Conservation (phyloP, 2,113 vertebrate species). For the Psittacara wagleri region DNA sequence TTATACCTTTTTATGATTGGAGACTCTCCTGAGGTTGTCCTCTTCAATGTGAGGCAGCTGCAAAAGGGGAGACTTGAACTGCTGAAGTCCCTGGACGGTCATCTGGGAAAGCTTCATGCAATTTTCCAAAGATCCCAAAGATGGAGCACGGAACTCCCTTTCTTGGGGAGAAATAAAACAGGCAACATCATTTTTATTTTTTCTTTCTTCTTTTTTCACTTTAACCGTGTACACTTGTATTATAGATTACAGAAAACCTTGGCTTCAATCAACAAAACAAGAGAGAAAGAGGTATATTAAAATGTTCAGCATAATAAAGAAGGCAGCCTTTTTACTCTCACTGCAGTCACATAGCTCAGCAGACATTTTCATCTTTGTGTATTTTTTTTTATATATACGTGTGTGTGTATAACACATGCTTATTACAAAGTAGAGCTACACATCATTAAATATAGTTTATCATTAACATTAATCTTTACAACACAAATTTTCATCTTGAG, state of each 20-base stretch:
- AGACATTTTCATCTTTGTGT: not conserved
- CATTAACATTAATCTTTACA: not conserved
- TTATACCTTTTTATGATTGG: conserved; percentile 82
- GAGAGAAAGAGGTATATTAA: not conserved
- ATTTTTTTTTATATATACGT: not conserved
- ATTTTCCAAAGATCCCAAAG: conserved; percentile 94
- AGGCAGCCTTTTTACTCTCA: not conserved
- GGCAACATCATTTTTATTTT: conserved; percentile 5
- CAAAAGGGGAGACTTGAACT: conserved; percentile 92
- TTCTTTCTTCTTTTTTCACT: not conserved
- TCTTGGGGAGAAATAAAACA: conserved; percentile 76
- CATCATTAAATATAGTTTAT: not conserved
- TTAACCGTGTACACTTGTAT: not conserved
- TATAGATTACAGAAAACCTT: not conserved
- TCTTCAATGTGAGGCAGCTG: conserved; percentile 98
- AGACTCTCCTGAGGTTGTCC: conserved; percentile 88
- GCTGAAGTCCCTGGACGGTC: conserved; percentile 94
- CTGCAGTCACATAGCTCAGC: not conserved
- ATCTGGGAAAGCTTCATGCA: conserved; percentile 99
- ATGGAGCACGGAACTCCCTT: conserved; percentile 92
- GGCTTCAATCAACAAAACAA: not conserved
- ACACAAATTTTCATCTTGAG: not conserved
- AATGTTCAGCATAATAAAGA: not conserved
- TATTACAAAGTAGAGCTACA: too few relatives aligned
- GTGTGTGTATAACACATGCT: fast-evolving